Evolutionary conservation across 2,797 vertebrate species (phyloP), one percentile per base, ranked within the genome.

Genomic region (Paedocypris micromegethes): DNA sequence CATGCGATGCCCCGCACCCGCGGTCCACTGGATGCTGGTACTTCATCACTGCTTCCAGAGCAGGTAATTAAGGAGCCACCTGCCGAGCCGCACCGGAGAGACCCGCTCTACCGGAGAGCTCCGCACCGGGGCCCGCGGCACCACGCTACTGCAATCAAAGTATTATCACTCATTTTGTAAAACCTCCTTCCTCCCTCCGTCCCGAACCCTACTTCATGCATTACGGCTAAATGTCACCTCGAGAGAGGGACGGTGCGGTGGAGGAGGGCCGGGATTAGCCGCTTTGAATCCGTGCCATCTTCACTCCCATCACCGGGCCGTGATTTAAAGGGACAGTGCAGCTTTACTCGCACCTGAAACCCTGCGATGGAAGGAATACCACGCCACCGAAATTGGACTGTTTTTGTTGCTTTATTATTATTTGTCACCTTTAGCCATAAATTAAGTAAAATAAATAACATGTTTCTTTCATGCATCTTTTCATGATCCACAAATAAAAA

Each of bases 11-110:
- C 70, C 66, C 64, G 47, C 63, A 73, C 79, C 81, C 83, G 66
- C 75, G 83, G 70, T 83, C 78, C 66, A 78, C 79, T 77, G 69
- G 75, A 78, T 65, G 57, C 80, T 68, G 73, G 65, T 78, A 82
- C 75, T 82, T 77, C 79, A 85, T 87, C 86, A 85, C 66, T 82
- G 66, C 79, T 87, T 84, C 80, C 79, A 80, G 79, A 81, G 72
- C 77, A 81, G 81, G 2, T 81, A 88, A 89, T 88, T 88, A 84
- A 87, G 83, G 62, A 81, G 80, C 79, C 84, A 83, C 84, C 86
- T 86, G 82, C 80, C 79, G 78, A 81, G 73, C 43, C 50, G 72
- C 63, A 80, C 74, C 77, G 38, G 71, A 76, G 76, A 79, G 64
- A 53, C 60, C 72, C 78, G 67, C 56, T 74, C 77, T 83, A 52